phyloP scores from a whole-genome alignment of 2,797 vertebrate species.

The Neosilurus hyrtlii region DNA sequence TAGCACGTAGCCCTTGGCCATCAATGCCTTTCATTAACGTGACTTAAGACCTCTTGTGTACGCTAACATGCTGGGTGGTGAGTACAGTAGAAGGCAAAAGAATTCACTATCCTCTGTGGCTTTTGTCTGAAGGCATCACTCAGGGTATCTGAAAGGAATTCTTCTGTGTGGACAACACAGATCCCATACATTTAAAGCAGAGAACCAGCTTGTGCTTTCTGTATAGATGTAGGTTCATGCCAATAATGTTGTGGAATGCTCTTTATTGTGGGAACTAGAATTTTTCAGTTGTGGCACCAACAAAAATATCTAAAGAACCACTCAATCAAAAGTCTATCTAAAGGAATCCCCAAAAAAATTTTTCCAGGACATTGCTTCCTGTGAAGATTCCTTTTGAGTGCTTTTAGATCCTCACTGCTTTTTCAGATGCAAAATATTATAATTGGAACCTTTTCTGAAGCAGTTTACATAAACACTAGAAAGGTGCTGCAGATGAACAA shows the following conservation, averaged over 20 bases:
- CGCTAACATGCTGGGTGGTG: constrained; percentile 49
- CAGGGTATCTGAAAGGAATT: constrained; percentile 36
- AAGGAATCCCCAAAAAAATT: neutral
- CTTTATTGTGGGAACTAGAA: neutral
- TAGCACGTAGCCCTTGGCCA: constrained; percentile 51
- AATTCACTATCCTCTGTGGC: constrained; percentile 42
- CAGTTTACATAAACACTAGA: neutral
- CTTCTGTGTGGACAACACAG: neutral
- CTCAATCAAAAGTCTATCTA: neutral
- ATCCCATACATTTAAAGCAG: neutral
- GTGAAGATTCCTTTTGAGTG: neutral
- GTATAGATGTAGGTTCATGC: neutral
- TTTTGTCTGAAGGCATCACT: constrained; percentile 42
- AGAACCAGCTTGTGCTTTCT: constrained; percentile 1
- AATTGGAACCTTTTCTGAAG: neutral
- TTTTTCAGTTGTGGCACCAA: neutral
- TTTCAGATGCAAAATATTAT: neutral
- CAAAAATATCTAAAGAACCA: neutral
- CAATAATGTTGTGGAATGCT: constrained; percentile 8
- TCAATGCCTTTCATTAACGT: constrained; percentile 50
- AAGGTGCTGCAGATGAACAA: neutral
- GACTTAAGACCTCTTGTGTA: constrained; percentile 50
- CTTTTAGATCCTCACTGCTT: neutral
- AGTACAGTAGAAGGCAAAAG: constrained; percentile 45
- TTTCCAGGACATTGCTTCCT: neutral